Conservation (phyloP, 2,113 vertebrate genomes). For the Cnemophilus loriae region DNA sequence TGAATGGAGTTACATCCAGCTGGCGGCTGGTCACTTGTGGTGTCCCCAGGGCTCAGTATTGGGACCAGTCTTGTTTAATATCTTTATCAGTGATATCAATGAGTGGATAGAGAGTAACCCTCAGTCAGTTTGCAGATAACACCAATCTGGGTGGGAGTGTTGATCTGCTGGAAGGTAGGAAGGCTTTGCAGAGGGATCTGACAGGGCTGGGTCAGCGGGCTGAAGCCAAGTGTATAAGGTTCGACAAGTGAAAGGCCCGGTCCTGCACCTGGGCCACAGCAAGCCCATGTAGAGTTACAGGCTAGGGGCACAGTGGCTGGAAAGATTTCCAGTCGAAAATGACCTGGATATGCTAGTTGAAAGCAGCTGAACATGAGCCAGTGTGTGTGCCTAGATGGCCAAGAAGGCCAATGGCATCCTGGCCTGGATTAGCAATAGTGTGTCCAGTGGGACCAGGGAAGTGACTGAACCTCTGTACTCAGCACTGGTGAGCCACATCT, state of each 20-base stretch:
- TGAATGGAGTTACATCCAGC: background rate
- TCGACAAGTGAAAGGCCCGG: background rate
- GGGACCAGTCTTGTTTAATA: background rate
- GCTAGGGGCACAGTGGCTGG: background rate
- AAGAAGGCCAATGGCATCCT: background rate
- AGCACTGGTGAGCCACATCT: background rate
- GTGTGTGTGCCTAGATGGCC: background rate
- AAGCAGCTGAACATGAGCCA: background rate
- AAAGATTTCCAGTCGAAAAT: background rate
- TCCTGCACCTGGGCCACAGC: background rate
- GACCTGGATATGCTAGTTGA: no score
- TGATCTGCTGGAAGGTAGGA: background rate
- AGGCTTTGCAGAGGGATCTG: background rate
- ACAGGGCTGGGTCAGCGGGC: background rate
- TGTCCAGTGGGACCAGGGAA: background rate
- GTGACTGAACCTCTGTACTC: fast-evolving
- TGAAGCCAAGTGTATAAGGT: background rate
- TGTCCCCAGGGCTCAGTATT: background rate
- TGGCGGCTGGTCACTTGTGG: background rate
- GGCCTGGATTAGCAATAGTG: background rate
- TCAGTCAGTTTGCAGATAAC: background rate
- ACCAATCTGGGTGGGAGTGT: background rate
- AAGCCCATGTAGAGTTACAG: background rate
- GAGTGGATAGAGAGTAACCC: background rate
- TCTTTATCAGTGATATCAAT: background rate